Evolutionary conservation across 64 coral and sea anemone species (phyloP).

Genomic region (Hydrozoanthus tunicans): DNA sequence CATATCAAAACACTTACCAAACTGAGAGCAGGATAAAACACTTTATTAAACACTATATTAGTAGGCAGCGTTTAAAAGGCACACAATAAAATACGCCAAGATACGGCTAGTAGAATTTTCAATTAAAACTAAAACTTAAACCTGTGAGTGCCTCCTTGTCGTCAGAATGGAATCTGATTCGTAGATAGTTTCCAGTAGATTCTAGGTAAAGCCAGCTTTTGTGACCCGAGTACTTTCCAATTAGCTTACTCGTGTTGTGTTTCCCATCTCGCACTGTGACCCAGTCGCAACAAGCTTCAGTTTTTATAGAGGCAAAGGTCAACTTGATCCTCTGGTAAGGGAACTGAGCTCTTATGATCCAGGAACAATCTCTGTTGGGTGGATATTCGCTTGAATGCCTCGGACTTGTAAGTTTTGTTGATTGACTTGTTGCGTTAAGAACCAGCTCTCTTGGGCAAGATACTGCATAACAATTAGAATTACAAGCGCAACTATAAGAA

Average conservation of each 20-base stretch:
- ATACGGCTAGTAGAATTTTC: no score
- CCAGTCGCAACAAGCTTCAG: not conserved
- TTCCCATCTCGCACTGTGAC: not conserved
- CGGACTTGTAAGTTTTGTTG: not conserved
- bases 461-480: not conserved
- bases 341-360: not conserved
- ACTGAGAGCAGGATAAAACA: no score
- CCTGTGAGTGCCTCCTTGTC: not conserved
- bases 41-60: no score
- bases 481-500: not conserved
- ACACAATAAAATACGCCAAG: no score
- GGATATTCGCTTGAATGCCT: not conserved
- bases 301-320: not conserved
- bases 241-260: not conserved
- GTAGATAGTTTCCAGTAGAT: not conserved
- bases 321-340: not conserved
- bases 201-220: not conserved
- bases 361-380: not conserved
- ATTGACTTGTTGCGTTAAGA: not conserved
- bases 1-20: no score
- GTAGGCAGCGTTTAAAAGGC: no score
- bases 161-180: conserved; percentile 12
- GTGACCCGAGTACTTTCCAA: not conserved
- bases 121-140: no score
- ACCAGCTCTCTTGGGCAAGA: not conserved